These are phyloP conservation scores for Paguma larvata DNA, from an alignment of 2,797 vertebrate genomes.

Conservation along the genomic window DNA sequence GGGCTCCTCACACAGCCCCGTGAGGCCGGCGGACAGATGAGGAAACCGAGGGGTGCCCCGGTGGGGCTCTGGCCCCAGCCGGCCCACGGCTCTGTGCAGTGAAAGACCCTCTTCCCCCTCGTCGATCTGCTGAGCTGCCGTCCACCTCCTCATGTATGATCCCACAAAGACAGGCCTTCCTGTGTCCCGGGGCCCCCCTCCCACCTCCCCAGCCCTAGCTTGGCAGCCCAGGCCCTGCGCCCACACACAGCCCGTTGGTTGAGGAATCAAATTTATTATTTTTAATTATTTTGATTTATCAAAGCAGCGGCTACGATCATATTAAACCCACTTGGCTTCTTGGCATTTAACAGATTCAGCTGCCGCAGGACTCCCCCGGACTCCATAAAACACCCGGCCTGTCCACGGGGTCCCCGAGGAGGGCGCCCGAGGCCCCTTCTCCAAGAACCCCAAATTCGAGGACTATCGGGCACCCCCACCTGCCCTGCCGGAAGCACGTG, in stretches of 20 bases:
- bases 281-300: slow-evolving; percentile 95
- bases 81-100: neutral
- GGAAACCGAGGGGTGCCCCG: slow-evolving; percentile 11
- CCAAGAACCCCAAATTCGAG: neutral
- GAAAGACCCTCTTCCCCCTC: neutral
- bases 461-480: neutral
- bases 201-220: slow-evolving; percentile 35
- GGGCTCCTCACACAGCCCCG: neutral
- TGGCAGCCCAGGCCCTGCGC: slow-evolving; percentile 81
- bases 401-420: slow-evolving; percentile 90
- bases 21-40: neutral
- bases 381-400: slow-evolving; percentile 89
- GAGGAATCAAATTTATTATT: slow-evolving; percentile 93
- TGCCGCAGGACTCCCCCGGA: slow-evolving; percentile 87
- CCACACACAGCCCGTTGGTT: slow-evolving; percentile 89
- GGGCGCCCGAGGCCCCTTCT: slow-evolving; percentile 82
- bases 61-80: neutral
- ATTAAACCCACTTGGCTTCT: slow-evolving; percentile 92
- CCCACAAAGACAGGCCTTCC: slow-evolving; percentile 30
- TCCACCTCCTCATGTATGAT: neutral
- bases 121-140: rapidly evolving
- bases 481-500: neutral
- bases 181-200: neutral
- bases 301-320: slow-evolving; percentile 91
- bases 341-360: slow-evolving; percentile 90